These are phyloP conservation scores for Lycocorax pyrrhopterus DNA, from an alignment of 2,113 vertebrate genomes.

Conservation along the genomic window DNA sequence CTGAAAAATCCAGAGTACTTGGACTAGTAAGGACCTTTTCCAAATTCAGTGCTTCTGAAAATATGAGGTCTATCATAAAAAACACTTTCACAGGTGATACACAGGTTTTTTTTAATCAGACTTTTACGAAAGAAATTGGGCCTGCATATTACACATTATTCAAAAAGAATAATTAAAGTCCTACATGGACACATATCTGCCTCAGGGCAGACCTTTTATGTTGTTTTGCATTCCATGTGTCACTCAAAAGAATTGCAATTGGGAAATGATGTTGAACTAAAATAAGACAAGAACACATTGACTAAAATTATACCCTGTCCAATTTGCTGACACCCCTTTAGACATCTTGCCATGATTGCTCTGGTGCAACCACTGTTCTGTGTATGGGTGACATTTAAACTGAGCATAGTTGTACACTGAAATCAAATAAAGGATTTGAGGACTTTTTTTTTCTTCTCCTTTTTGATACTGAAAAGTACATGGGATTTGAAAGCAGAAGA, in stretches of 20 bases:
- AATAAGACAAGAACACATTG: constrained; percentile 75
- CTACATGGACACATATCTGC: constrained; percentile 72
- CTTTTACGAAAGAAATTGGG: constrained; percentile 51
- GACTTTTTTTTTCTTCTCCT: not conserved
- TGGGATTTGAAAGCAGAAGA: not conserved
- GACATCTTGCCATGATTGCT: constrained; percentile 60
- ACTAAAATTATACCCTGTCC: constrained; percentile 78
- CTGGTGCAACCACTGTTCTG: constrained; percentile 41
- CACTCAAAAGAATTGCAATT: constrained; percentile 74
- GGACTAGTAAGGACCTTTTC: constrained; percentile 27
- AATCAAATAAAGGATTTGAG: constrained; percentile 17
- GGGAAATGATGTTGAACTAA: constrained; percentile 77
- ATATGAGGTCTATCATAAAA: constrained; percentile 27
- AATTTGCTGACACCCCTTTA: constrained; percentile 68
- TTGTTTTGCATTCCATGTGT: constrained; percentile 74
- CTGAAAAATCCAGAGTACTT: constrained; percentile 10
- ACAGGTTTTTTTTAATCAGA: constrained; percentile 32
- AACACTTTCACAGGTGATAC: constrained; percentile 57
- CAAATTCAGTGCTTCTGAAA: constrained; percentile 51
- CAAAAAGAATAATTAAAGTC: constrained; percentile 79
- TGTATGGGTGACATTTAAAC: constrained; percentile 59
- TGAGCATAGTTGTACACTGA: not conserved
- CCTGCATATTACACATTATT: constrained; percentile 62
- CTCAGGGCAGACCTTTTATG: constrained; percentile 73
- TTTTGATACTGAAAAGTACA: not conserved